Base-by-base conservation (phyloP, 2,797 vertebrate genomes). In the Cheirogaleus major region DNA sequence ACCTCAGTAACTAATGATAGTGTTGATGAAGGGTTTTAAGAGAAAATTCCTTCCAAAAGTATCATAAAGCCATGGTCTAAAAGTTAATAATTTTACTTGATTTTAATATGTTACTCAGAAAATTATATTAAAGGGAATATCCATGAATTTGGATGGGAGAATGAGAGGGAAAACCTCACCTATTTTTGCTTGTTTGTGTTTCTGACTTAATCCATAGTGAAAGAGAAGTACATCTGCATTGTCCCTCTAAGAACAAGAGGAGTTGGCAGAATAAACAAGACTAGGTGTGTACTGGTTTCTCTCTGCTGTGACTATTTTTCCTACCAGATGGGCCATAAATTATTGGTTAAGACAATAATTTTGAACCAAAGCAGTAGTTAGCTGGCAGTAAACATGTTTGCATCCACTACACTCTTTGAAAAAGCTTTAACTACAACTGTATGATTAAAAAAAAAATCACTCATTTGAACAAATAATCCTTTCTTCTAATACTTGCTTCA, bases 261-360 rank as follows among this genome's bases (percentile, higher is more conserved):
- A 93, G 76, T 91, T 50, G 65, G 87, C 41, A 79, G 57, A 88
- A 88, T 79, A 96, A 96, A 93, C 85, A 97, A 43, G 41, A 69
- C 38, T n/a, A 93, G 70, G 79, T 67, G n/a, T 93, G n/a, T 75
- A 81, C 67, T 82, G 73, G 84, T 94, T 96, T 90, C 83, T 87
- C 23, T 96, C 48, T 32, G 35, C 84, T 90, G 30, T 45, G 22
- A 61, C 43, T 76, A 30, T 75, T 80, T 70, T 84, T 75, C 70
- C 30, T 88, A 57, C 63, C 45, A 95, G 41, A 69, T 48, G 35
- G 43, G 35, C 63, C 69, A 84, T 79, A 95, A 94, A 92, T 94
- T 89, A 96, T 2, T 69, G 52, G 32, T 50, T 70, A 80, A 93
- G 48, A 72, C 32, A 89, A 72, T 55, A 80, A 80, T 93, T 89